Evolutionary conservation across 2,113 vertebrate species (phyloP).

Genomic region (Cochlearius cochlearius): DNA sequence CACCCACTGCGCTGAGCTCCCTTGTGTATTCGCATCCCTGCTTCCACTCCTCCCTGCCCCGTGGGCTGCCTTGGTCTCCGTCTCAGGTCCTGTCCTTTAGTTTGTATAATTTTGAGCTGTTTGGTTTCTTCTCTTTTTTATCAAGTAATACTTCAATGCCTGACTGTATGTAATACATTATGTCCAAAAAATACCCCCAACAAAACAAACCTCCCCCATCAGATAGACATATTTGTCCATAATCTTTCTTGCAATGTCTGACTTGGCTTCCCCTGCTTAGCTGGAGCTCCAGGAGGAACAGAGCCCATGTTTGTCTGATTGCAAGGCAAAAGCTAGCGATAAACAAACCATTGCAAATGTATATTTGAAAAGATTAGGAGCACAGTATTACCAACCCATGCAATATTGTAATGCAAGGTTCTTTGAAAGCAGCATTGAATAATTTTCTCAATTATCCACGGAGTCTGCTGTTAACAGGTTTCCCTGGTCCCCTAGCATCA

Average conservation of each 20-base stretch:
- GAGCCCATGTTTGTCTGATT: background rate
- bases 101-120: background rate
- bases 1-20: background rate
- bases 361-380: background rate
- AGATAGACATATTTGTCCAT: fast-evolving
- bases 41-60: background rate
- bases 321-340: background rate
- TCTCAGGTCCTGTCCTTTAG: background rate
- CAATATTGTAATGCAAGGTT: background rate
- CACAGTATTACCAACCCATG: background rate
- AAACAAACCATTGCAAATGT: slow-evolving; percentile 2
- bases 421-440: background rate
- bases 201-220: background rate
- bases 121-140: background rate
- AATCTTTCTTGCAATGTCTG: background rate
- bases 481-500: background rate
- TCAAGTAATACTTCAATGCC: background rate
- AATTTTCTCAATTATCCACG: background rate
- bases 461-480: slow-evolving; percentile 24
- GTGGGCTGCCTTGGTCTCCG: fast-evolving
- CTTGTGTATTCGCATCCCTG: fast-evolving
- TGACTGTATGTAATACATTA: background rate
- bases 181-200: background rate
- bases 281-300: background rate
- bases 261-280: background rate